Conservation (phyloP, 2,888 invertebrate genomes). For the Ochropacha duplaris region DNA sequence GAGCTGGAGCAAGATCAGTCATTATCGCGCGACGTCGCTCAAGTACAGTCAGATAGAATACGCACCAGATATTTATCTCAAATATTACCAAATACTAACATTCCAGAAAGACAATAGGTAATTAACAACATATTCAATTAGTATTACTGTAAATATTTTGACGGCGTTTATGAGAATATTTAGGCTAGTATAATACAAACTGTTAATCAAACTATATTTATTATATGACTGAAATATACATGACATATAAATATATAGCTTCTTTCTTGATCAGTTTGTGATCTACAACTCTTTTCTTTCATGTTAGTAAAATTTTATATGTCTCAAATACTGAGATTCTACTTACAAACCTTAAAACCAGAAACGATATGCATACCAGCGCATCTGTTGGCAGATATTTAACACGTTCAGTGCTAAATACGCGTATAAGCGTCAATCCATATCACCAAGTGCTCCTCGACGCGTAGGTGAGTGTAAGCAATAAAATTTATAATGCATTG, state of each 20-base stretch:
- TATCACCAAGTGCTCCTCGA: too few relatives aligned
- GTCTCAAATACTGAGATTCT: too few relatives aligned
- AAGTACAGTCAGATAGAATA: constrained; percentile 70
- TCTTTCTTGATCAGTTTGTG: not conserved
- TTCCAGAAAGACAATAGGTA: constrained; percentile 60
- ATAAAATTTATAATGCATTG: too few relatives aligned
- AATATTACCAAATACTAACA: constrained; percentile 69
- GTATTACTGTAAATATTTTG: constrained; percentile 26
- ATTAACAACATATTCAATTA: constrained; percentile 17
- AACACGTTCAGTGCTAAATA: too few relatives aligned
- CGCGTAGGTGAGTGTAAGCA: too few relatives aligned
- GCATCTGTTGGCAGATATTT: too few relatives aligned
- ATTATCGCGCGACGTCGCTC: constrained; percentile 46
- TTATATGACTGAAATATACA: not conserved
- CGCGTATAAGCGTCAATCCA: too few relatives aligned
- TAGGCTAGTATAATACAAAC: not conserved
- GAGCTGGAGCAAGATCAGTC: constrained; percentile 36
- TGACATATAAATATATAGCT: not conserved
- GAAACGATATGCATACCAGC: too few relatives aligned
- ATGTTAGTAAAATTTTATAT: too few relatives aligned
- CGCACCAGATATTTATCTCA: constrained; percentile 76
- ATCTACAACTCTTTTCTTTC: too few relatives aligned
- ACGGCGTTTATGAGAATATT: not conserved
- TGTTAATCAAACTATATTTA: not conserved
- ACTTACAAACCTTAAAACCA: too few relatives aligned